Evolutionary conservation across 1,140 invertebrate genomes (phyloP).

Genomic region (Sweltsa coloradensis): DNA sequence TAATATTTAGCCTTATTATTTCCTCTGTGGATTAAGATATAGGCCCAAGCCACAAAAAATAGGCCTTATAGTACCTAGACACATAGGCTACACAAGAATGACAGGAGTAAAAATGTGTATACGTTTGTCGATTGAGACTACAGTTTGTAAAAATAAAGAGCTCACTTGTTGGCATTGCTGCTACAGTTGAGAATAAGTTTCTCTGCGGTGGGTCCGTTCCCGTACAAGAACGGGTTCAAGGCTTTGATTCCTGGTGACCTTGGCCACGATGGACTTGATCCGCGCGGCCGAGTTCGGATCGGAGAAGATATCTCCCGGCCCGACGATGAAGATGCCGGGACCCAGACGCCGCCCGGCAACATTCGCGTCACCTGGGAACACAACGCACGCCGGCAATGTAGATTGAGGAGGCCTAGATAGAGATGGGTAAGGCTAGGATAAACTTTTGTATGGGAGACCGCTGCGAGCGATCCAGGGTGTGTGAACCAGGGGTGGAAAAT

Average conservation of each 20-base stretch:
- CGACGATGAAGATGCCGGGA: constrained; percentile 48
- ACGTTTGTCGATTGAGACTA: no score
- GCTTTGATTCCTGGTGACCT: constrained; percentile 39
- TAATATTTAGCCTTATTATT: no score
- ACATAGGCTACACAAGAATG: no score
- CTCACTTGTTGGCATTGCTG: constrained; percentile 23
- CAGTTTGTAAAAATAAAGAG: no score
- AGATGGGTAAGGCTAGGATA: background rate
- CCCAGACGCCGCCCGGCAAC: constrained; percentile 67
- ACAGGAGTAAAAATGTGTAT: no score
- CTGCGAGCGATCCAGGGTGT: background rate
- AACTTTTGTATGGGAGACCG: background rate
- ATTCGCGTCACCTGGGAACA: constrained; percentile 51
- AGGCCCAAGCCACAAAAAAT: no score
- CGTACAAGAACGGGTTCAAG: constrained; percentile 41
- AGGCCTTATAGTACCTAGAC: no score
- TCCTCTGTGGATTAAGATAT: no score
- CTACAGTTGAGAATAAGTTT: constrained; percentile 37
- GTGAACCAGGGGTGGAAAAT: no score
- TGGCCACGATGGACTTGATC: constrained; percentile 39
- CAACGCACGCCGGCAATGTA: background rate
- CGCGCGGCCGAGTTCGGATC: constrained; percentile 30
- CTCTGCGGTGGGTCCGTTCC: constrained; percentile 29
- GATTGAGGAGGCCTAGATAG: background rate
- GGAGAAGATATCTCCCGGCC: constrained; percentile 47